Percentiles rank a stretch among this genome's conserved stretches.
Conservation (phyloP, 2,888 invertebrate genomes). For the Proisotoma minuta region DNA sequence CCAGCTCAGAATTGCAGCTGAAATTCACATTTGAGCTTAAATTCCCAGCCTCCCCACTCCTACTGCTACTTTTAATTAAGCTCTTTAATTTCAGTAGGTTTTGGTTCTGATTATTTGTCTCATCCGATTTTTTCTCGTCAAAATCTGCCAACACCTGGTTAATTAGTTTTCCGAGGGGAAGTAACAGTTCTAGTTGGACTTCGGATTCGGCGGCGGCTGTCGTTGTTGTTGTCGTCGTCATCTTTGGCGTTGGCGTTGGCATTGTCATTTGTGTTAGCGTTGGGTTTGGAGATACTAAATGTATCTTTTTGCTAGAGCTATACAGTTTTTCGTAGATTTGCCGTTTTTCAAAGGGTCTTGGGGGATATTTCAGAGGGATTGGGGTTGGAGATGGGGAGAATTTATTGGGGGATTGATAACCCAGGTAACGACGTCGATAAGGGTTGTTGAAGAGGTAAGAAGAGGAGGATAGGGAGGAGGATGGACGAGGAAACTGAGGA, state of each 20-base stretch:
- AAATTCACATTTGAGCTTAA: too few relatives aligned
- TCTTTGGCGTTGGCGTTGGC: background rate
- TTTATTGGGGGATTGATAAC: constrained; percentile 21
- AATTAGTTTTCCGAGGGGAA: background rate
- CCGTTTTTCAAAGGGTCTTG: constrained; percentile 26
- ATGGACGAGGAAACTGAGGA: constrained; percentile 25
- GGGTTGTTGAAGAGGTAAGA: constrained; percentile 32
- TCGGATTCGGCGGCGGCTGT: background rate
- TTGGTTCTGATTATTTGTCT: too few relatives aligned
- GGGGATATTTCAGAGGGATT: constrained; percentile 22
- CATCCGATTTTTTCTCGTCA: background rate
- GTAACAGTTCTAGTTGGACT: background rate
- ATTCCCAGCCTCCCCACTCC: too few relatives aligned
- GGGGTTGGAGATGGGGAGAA: background rate
- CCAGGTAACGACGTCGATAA: constrained; percentile 28
- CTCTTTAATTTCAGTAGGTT: too few relatives aligned
- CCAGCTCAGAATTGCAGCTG: too few relatives aligned
- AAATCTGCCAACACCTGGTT: background rate
- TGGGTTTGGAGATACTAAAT: background rate
- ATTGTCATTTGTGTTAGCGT: background rate
- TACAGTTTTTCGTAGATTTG: constrained; percentile 26
- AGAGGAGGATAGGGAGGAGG: background rate
- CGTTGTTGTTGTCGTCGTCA: background rate
- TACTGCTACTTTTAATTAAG: too few relatives aligned
- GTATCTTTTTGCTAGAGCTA: background rate